Conservation (phyloP, 1,140 invertebrate genomes). For the Delia radicum region DNA sequence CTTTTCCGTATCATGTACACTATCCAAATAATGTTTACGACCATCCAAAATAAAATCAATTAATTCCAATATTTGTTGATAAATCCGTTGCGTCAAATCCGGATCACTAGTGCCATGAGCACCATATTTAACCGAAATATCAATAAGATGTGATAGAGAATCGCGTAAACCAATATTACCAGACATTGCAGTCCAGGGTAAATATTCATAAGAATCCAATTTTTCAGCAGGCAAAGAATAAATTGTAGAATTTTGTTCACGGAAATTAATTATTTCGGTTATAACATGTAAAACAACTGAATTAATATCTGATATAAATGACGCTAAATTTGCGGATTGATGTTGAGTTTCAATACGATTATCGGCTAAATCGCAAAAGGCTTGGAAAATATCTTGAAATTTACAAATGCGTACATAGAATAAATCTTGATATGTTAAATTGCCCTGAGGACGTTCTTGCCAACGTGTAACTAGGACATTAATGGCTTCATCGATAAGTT, state of each 20-base stretch:
- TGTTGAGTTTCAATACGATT: conserved; percentile 61
- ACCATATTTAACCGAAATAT: conserved; percentile 63
- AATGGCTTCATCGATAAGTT: conserved; percentile 58
- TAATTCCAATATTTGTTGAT: conserved; percentile 70
- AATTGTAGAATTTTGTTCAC: conserved; percentile 60
- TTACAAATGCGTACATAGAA: conserved; percentile 71
- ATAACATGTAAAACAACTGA: conserved; percentile 60
- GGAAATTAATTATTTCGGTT: conserved; percentile 62
- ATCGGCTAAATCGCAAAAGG: conserved; percentile 59
- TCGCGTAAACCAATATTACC: conserved; percentile 61
- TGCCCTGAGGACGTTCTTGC: conserved; percentile 57
- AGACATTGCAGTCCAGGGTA: conserved; percentile 67
- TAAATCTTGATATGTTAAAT: conserved; percentile 68
- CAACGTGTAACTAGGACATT: conserved; percentile 60
- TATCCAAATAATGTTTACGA: conserved; percentile 70
- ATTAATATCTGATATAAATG: conserved; percentile 62
- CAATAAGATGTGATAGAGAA: conserved; percentile 53
- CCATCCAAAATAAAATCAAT: conserved; percentile 79
- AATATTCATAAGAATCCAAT: conserved; percentile 57
- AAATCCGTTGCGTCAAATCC: conserved; percentile 61
- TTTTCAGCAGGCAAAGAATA: conserved; percentile 51
- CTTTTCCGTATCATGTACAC: conserved; percentile 63
- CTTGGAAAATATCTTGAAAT: conserved; percentile 61
- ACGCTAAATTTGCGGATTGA: conserved; percentile 59
- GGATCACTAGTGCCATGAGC: conserved; percentile 60